A percentile compares a stretch with the other conserved stretches of the same genome.
Evolutionary conservation across 1,140 invertebrate species (phyloP).

Genomic region (Dendrolimus punctatus): DNA sequence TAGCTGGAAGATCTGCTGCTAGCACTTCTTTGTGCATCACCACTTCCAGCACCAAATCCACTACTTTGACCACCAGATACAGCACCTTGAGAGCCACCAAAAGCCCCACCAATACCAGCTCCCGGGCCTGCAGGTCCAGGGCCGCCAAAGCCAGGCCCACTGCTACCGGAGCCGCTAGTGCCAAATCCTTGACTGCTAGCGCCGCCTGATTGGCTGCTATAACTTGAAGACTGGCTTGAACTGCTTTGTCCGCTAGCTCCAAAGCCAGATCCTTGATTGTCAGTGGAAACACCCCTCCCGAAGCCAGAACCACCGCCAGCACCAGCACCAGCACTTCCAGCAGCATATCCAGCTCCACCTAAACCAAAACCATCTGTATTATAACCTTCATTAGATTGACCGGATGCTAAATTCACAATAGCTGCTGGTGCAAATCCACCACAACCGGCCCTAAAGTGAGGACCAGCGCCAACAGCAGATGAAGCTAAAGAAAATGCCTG

Average conservation of each 20-base stretch:
- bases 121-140: neutral
- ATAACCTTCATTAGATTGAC: too few relatives aligned
- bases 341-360: too few relatives aligned
- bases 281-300: slow-evolving; percentile 5
- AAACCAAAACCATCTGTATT: too few relatives aligned
- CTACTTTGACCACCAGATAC: slow-evolving; percentile 5
- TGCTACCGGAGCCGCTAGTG: neutral
- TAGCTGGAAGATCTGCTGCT: neutral
- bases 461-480: slow-evolving; percentile 28
- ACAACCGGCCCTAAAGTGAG: slow-evolving; percentile 5
- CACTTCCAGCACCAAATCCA: neutral
- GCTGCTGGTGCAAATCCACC: too few relatives aligned
- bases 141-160: slow-evolving; percentile 7
- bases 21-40: too few relatives aligned
- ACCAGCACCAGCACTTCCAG: slow-evolving; percentile 18
- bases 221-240: neutral
- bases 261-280: slow-evolving; percentile 6
- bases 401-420: too few relatives aligned
- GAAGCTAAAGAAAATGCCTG: slow-evolving; percentile 18
- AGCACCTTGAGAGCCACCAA: too few relatives aligned
- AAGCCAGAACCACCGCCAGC: slow-evolving; percentile 3
- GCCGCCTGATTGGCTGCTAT: neutral
- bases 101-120: slow-evolving; percentile 3
- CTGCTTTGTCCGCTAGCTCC: neutral
- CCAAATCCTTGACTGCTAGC: slow-evolving; percentile 7